Conservation (phyloP, 2,888 invertebrate species). For the Acanthosepion lycidas region DNA sequence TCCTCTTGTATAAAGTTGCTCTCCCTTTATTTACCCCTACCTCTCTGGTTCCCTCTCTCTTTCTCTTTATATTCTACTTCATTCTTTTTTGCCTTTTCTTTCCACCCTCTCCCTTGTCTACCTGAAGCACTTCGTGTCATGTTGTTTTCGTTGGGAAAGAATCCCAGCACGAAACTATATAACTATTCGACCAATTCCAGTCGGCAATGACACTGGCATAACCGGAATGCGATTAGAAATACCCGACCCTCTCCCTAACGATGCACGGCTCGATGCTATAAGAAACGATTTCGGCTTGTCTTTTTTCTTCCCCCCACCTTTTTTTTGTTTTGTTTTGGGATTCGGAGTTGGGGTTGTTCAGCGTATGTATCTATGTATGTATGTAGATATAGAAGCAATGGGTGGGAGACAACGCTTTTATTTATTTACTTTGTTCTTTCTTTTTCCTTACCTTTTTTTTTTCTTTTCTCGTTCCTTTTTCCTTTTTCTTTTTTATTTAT, state of each 20-base stretch:
- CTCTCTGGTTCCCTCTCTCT: background rate
- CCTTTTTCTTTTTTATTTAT: too few species aligned
- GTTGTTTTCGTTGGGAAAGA: background rate
- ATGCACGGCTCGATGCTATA: too few species aligned
- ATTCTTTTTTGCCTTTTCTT: background rate
- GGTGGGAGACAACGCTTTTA: too few species aligned
- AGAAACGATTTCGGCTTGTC: too few species aligned
- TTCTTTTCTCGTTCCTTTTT: background rate
- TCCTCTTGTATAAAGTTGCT: background rate
- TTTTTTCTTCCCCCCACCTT: too few species aligned
- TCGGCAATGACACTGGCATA: background rate
- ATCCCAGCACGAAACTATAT: background rate
- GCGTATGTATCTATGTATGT: too few species aligned
- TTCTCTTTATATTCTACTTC: background rate
- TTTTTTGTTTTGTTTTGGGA: too few species aligned
- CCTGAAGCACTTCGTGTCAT: background rate
- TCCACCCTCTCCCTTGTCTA: background rate
- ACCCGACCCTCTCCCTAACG: background rate
- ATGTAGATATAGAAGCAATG: too few species aligned
- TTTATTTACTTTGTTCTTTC: too few species aligned
- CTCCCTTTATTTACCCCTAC: background rate
- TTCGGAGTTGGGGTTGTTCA: too few species aligned
- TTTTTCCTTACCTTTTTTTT: too few species aligned
- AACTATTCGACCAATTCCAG: background rate
- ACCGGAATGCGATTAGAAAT: background rate